Base-by-base conservation (phyloP, 2,797 vertebrate genomes). In the Sebastes matsubarae region DNA sequence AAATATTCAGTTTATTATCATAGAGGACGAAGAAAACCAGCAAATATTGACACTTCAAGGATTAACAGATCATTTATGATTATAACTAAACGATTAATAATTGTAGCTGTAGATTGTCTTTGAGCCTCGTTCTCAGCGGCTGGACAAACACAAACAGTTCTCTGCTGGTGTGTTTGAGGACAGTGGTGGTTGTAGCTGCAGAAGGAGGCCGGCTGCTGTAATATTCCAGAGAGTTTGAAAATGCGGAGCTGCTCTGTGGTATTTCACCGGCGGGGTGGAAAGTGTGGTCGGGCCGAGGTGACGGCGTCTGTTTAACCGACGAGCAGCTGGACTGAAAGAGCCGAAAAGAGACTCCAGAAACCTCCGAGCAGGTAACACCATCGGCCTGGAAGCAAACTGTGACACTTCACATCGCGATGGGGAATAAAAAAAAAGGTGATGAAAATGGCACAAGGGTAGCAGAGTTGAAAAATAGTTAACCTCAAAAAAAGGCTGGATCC, bases 251-350 rank as follows among this genome's bases (percentile, higher is more conserved):
- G 50, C 79, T 85, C 88, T 93, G 95, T 90, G 92, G 83, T 93
- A 95, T 95, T 96, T 96, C 91, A 87, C 92, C 86, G 68, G 57
- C 71, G 67, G 80, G 83, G 70, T 88, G 77, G 89, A 92, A 86
- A 93, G 89, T 84, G 91, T 88, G 94, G 92, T 88, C 79, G 73
- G 89, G 91, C 89, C 59, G 84, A 92, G 87, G 91, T 93, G 84
- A 93, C 84, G 77, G 73, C 42, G 60, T 82, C 86, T 68, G 89
- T 91, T 4, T 1, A 30, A 75, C 74, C 64, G 46, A 85, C 36
- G 74, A 73, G 87, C 84, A 25, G 20, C 52, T 3, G 46, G 61
- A 46, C 8, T 3, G 34, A 75, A 46, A 24, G 24, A 38, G 30
- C 61, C 2, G 54, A 72, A 55, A 13, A 73, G 5, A 63, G 34